Percentiles rank a stretch among this genome's conserved stretches.
Conservation (phyloP, 2,113 vertebrate genomes). For the Odontophorus gujanensis region DNA sequence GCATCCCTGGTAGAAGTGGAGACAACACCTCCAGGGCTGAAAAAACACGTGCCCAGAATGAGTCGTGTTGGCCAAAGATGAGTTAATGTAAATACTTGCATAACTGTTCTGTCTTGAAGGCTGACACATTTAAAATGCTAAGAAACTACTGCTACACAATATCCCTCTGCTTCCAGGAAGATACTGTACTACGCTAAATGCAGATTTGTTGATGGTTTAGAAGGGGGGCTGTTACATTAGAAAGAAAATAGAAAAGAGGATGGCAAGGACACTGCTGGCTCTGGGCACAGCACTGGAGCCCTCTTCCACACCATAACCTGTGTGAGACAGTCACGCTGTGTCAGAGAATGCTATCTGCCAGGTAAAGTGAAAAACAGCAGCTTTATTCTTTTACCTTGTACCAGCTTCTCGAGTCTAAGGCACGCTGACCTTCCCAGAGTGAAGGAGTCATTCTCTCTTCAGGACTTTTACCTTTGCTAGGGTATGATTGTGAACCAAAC, state of each 20-base stretch:
- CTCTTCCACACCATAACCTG: background rate
- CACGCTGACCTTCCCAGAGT: background rate
- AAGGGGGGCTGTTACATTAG: background rate
- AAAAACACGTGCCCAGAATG: background rate
- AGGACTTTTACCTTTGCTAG: background rate
- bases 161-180: background rate
- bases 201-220: background rate
- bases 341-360: background rate
- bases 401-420: background rate
- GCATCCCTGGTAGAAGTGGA: background rate
- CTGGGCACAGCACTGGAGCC: background rate
- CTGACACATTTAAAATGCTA: background rate
- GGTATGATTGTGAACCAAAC: too few relatives aligned
- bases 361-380: background rate
- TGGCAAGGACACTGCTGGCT: too few relatives aligned
- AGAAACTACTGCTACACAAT: background rate
- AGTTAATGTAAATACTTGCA: background rate
- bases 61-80: background rate
- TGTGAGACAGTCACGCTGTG: accelerated
- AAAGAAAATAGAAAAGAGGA: background rate
- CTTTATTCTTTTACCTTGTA: background rate
- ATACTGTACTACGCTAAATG: background rate
- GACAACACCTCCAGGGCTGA: background rate
- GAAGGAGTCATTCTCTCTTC: background rate
- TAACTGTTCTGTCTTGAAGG: background rate